These are phyloP conservation scores for Clarias gariepinus DNA, from an alignment of 2,113 vertebrate genomes.

Conservation along the genomic window DNA sequence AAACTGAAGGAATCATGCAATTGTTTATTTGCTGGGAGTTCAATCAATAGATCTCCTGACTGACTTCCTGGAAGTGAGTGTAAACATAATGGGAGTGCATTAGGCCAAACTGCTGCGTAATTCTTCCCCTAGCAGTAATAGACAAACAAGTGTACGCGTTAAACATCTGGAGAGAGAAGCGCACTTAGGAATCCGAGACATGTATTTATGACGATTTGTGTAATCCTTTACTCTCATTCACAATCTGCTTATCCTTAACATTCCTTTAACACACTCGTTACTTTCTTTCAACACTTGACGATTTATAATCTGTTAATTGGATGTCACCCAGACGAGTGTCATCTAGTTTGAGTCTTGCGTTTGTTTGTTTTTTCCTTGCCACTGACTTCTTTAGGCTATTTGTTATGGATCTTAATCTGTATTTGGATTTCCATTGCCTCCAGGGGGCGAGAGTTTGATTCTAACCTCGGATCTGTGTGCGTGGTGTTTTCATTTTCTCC, in stretches of 20 bases:
- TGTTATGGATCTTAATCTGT: neutral
- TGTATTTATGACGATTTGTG: neutral
- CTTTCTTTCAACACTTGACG: neutral
- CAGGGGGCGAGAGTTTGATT: too few species aligned
- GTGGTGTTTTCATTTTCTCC: too few species aligned
- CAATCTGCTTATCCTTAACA: neutral
- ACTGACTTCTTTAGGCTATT: neutral
- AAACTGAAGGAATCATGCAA: neutral
- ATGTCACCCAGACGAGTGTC: neutral
- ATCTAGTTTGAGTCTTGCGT: neutral
- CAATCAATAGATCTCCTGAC: neutral
- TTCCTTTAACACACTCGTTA: too few species aligned
- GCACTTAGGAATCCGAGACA: neutral
- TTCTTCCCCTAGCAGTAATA: neutral
- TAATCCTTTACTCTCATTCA: neutral
- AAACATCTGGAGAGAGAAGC: neutral
- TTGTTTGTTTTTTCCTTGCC: neutral
- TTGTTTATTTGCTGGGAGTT: neutral
- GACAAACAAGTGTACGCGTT: constrained; percentile 4
- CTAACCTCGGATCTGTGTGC: too few species aligned
- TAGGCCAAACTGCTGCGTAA: constrained; percentile 1
- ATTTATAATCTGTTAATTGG: neutral
- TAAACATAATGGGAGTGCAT: constrained; percentile 7
- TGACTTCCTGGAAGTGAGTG: constrained; percentile 26
- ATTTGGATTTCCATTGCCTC: neutral